Conservation (phyloP, 1,140 invertebrate genomes). For the Mesaphorura yosii region DNA sequence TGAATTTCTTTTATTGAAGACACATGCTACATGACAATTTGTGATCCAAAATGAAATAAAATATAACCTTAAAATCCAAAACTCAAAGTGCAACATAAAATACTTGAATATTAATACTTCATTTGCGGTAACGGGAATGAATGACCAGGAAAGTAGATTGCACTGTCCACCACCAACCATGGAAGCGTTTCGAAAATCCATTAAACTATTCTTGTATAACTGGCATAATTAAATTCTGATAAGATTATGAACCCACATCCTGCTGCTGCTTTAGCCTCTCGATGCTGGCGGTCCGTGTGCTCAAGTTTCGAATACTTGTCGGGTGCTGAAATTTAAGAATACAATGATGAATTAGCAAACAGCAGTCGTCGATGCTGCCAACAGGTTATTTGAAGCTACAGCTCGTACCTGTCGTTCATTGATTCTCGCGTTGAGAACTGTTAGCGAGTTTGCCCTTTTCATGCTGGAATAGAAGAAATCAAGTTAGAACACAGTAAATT, state of each 20-base stretch:
- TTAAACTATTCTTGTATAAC: too few species aligned
- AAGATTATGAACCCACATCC: too few species aligned
- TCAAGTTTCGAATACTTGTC: background rate
- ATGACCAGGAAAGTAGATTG: too few species aligned
- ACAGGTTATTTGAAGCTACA: background rate
- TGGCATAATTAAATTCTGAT: too few species aligned
- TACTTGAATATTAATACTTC: too few species aligned
- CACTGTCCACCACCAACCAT: too few species aligned
- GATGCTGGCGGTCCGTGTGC: background rate
- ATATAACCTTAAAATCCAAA: background rate
- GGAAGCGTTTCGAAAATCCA: too few species aligned
- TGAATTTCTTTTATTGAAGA: too few species aligned
- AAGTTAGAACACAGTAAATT: conserved; percentile 12
- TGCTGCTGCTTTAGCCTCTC: background rate
- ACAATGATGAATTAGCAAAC: background rate
- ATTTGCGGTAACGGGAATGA: too few species aligned
- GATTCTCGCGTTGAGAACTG: conserved; percentile 43
- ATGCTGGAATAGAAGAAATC: conserved; percentile 41
- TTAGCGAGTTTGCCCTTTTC: conserved; percentile 53
- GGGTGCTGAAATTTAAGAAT: conserved; percentile 4
- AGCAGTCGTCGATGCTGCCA: background rate
- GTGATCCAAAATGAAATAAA: too few species aligned
- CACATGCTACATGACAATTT: too few species aligned
- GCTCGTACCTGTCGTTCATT: conserved; percentile 31
- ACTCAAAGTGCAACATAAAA: background rate